phyloP scores from a whole-genome alignment of 2,797 vertebrate genomes.

The Phaenicophaeus curvirostris region DNA sequence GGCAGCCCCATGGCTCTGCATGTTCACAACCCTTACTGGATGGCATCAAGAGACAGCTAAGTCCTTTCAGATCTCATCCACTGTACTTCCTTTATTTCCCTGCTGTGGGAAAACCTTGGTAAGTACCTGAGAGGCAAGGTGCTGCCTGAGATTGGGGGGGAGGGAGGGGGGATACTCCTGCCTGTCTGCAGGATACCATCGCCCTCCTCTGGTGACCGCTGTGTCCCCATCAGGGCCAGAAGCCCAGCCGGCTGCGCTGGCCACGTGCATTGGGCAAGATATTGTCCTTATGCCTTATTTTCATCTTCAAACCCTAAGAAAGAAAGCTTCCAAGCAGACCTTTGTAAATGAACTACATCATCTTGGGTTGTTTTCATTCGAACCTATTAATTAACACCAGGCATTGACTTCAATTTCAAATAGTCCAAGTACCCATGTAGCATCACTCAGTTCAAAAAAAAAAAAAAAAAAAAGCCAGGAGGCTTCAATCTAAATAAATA shows the following conservation, averaged over 20 bases:
- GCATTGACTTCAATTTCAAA: neutral
- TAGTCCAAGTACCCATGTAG: neutral
- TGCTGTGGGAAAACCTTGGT: too few species aligned
- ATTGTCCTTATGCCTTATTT: accelerated
- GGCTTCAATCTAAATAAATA: neutral
- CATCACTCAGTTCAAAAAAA: neutral
- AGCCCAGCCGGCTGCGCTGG: accelerated
- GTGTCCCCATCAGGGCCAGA: accelerated
- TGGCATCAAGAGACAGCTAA: neutral
- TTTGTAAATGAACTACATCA: accelerated
- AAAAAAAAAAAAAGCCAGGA: accelerated
- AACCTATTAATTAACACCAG: neutral
- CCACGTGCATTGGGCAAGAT: neutral
- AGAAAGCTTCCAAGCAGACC: neutral
- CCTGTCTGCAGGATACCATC: too few species aligned
- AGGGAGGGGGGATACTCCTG: neutral
- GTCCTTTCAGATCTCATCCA: accelerated
- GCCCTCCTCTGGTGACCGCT: neutral
- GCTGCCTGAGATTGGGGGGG: too few species aligned
- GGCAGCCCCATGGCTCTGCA: accelerated
- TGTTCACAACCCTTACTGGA: accelerated
- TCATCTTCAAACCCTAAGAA: neutral
- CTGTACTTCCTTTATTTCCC: accelerated
- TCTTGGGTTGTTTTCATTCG: neutral
- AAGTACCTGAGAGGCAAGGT: neutral